Evolutionary conservation across 2,797 vertebrate genomes (phyloP).

Genomic region (Schizopygopsis malacanthus): DNA sequence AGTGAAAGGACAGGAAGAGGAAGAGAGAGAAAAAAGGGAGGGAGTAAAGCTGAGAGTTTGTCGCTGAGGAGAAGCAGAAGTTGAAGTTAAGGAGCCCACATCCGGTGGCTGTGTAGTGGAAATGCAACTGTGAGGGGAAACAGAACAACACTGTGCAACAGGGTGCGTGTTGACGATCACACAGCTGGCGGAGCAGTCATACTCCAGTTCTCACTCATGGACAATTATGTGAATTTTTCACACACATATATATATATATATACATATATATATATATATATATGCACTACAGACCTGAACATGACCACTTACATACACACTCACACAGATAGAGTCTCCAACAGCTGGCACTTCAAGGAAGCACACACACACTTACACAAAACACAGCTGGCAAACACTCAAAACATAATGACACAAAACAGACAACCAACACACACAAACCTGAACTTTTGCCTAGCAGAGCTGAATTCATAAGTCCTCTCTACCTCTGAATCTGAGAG

Average conservation of each 20-base stretch:
- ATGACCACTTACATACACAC: background rate
- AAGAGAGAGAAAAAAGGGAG: constrained; percentile 63
- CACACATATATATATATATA: background rate
- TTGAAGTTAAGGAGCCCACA: constrained; percentile 71
- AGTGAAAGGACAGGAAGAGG: constrained; percentile 42
- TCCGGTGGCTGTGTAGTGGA: constrained; percentile 71
- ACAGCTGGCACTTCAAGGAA: constrained; percentile 25
- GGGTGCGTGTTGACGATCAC: constrained; percentile 5
- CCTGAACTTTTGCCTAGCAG: background rate
- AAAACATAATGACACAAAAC: constrained; percentile 6
- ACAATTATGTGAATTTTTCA: constrained; percentile 21
- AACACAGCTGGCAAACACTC: constrained; percentile 8
- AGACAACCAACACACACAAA: constrained; percentile 13
- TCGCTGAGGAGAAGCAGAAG: constrained; percentile 53
- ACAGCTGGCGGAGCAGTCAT: constrained; percentile 30
- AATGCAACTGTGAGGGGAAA: constrained; percentile 63
- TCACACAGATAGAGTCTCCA: background rate
- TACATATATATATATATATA: background rate
- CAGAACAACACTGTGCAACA: constrained; percentile 49
- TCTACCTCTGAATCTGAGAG: background rate
- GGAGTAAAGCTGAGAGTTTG: constrained; percentile 27
- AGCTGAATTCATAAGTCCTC: constrained; percentile 15
- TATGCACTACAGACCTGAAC: background rate
- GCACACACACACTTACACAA: constrained; percentile 12
- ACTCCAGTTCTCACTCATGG: constrained; percentile 1